Evolutionary conservation across 92 coral and sea anemone species (phyloP), one percentile per base, ranked within the genome.

Genomic region (Porites divaricata): DNA sequence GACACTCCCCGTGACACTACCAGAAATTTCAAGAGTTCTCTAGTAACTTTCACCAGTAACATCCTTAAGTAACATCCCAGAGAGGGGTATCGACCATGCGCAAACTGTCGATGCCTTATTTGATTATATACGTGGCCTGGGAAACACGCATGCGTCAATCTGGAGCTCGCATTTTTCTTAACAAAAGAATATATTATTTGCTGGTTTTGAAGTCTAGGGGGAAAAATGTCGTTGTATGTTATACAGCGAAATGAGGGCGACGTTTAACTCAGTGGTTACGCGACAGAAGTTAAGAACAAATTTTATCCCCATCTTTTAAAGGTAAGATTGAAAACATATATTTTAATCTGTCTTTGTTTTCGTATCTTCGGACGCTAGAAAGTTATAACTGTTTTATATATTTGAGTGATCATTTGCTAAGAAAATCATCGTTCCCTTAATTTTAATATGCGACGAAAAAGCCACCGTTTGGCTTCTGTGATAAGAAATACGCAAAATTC

Each of bases 91-190:
- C 9, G 48, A 59, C 74, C 86, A 72, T 72, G 79, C 48, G 73
- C 79, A 59, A 49, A 45, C 72, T 12, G 79, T 88, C 66, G 87
- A 92, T 92, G 88, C 82, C 92, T 70, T 85, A 79, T 75, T 89
- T 87, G 92, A 89, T 94, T 90, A 85, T 59, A 87, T 87, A 94
- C 98, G 98, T 94, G 98, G 98, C 98, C 80, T 67, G 54, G 75
- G 51, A 59, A 63, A 75, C 12, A 83, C 98, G 89, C 98, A 89
- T 92, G 98, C 92, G 92, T 84, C n/a, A 72, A 81, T 53, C 19
- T 11, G 68, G 21, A 58, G 81, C 45, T 81, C 85, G 91, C 77
- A 65, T 84, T 81, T 86, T 81, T 81, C 63, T 71, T 86, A 88
- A 94, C 95, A 93, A 94, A 94, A 88, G 95, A 90, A 92, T 89